Conservation (phyloP, 2,888 invertebrate genomes). For the Lasioglossum pauxillum region DNA sequence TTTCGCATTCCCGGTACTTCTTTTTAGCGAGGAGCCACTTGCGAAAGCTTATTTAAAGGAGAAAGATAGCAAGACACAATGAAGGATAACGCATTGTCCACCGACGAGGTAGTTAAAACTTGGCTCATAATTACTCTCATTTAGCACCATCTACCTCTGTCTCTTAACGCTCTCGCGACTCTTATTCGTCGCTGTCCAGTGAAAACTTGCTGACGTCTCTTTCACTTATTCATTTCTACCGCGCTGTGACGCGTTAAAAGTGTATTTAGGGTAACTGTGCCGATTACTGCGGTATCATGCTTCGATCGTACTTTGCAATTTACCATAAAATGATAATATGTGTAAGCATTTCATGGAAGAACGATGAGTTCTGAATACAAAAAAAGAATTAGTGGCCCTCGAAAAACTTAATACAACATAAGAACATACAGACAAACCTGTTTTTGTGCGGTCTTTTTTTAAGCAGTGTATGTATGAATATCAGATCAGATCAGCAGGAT, state of each 20-base stretch:
- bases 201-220: slow-evolving; percentile 38
- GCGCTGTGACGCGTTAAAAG: background rate
- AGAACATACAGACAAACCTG: too few relatives aligned
- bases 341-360: too few relatives aligned
- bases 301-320: too few relatives aligned
- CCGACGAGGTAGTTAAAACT: slow-evolving; percentile 82
- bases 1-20: slow-evolving; percentile 51
- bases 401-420: too few relatives aligned
- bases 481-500: too few relatives aligned
- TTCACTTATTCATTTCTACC: slow-evolving; percentile 1
- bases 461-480: too few relatives aligned
- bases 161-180: slow-evolving; percentile 36
- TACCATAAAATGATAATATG: too few relatives aligned
- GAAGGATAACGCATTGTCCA: slow-evolving; percentile 83
- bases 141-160: slow-evolving; percentile 75
- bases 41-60: slow-evolving; percentile 81
- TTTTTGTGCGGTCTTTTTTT: too few relatives aligned
- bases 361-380: too few relatives aligned
- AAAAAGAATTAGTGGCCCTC: too few relatives aligned
- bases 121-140: slow-evolving; percentile 84
- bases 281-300: too few relatives aligned
- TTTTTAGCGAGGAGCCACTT: slow-evolving; percentile 67
- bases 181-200: slow-evolving; percentile 47
- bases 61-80: slow-evolving; percentile 76
- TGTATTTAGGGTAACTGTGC: background rate